Conservation (phyloP, 1,140 invertebrate species). For the Phymorhynchus buccinoides region DNA sequence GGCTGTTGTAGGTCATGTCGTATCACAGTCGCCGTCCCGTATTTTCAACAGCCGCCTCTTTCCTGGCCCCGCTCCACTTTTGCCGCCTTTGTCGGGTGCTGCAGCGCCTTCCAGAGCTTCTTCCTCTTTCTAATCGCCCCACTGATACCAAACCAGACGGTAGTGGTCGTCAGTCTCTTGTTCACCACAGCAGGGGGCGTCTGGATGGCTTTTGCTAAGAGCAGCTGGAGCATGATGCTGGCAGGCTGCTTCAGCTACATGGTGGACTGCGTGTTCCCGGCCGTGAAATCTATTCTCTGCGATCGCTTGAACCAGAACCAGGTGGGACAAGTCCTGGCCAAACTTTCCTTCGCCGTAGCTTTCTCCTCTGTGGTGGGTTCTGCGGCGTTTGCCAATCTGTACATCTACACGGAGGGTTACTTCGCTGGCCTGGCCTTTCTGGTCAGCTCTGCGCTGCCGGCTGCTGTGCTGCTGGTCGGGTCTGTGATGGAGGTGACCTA, state of each 20-base stretch:
- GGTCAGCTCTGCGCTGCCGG: neutral
- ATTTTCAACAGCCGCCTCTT: neutral
- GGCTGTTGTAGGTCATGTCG: neutral
- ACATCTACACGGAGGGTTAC: neutral
- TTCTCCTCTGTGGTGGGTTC: neutral
- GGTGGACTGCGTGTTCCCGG: neutral
- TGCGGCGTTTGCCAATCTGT: neutral
- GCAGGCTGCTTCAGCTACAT: neutral
- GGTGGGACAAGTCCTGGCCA: neutral
- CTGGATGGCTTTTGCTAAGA: neutral
- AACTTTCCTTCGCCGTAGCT: neutral
- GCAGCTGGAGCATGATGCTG: neutral
- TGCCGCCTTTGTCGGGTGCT: neutral
- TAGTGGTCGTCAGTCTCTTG: neutral
- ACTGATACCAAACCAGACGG: neutral
- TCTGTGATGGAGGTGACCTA: neutral
- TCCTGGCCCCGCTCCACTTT: neutral
- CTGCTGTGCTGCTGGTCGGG: neutral
- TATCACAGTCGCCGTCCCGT: neutral
- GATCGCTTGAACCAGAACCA: neutral
- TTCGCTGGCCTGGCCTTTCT: conserved; percentile 6
- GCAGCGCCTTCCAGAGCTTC: neutral
- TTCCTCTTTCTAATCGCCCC: neutral
- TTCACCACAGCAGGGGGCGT: neutral
- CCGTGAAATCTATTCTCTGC: neutral